Evolutionary conservation across 2,888 invertebrate genomes (phyloP).

Genomic region (Drosophila siamana): DNA sequence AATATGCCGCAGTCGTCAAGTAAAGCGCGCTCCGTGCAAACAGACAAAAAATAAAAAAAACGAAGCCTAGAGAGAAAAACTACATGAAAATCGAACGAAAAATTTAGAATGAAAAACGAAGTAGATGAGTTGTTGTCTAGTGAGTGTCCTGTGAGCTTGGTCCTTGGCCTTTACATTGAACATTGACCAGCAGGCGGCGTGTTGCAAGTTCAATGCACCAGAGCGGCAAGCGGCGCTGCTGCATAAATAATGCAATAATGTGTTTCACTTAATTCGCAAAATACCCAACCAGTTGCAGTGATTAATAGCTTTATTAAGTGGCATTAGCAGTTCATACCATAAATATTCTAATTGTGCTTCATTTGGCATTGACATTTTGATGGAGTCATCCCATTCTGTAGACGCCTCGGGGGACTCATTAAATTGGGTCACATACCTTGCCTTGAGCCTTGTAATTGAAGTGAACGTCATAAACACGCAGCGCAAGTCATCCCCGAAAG

Average conservation of each 20-base stretch:
- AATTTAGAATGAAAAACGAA: constrained; percentile 17
- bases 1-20: constrained; percentile 81
- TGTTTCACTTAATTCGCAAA: neutral
- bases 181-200: constrained; percentile 38
- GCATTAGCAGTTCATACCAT: constrained; percentile 10
- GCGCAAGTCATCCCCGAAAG: constrained; percentile 39
- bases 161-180: constrained; percentile 38
- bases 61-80: neutral
- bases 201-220: constrained; percentile 57
- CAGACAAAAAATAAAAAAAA: constrained; percentile 36
- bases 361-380: constrained; percentile 53
- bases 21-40: constrained; percentile 77
- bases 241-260: constrained; percentile 20
- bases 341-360: constrained; percentile 22
- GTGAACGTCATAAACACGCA: constrained; percentile 45
- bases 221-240: constrained; percentile 10
- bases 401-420: constrained; percentile 22
- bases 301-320: constrained; percentile 8
- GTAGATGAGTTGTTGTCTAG: constrained; percentile 5
- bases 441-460: constrained; percentile 22
- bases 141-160: constrained; percentile 20
- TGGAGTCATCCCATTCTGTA: neutral
- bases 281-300: constrained; percentile 1
- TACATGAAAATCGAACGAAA: constrained; percentile 20
- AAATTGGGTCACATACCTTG: constrained; percentile 52